phyloP scores from a whole-genome alignment of 2,797 vertebrate species.

The Cuculus canorus region DNA sequence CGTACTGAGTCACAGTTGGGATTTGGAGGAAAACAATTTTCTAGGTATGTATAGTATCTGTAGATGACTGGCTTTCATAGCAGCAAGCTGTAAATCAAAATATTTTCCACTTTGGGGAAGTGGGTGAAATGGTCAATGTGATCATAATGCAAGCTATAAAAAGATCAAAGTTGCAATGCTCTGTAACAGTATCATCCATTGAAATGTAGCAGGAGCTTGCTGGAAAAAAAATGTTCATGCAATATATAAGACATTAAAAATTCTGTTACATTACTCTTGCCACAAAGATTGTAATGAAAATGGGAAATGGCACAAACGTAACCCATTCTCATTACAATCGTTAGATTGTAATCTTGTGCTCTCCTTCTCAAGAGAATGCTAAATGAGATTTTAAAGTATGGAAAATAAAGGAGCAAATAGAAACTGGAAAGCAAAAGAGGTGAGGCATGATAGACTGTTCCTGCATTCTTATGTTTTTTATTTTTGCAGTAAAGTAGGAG shows the following conservation, averaged over 20 bases:
- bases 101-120: constrained; percentile 74
- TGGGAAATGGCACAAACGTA: constrained; percentile 81
- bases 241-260: constrained; percentile 82
- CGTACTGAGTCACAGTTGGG: constrained; percentile 4
- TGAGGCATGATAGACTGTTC: constrained; percentile 73
- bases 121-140: constrained; percentile 72
- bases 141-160: constrained; percentile 75
- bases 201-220: constrained; percentile 63
- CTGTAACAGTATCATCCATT: constrained; percentile 47
- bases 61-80: constrained; percentile 61
- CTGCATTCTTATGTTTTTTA: constrained; percentile 53
- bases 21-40: constrained; percentile 53
- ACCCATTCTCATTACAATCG: constrained; percentile 82
- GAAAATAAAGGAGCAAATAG: constrained; percentile 79
- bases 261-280: constrained; percentile 82
- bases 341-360: constrained; percentile 82
- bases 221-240: constrained; percentile 68
- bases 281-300: constrained; percentile 83
- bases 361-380: constrained; percentile 80
- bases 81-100: constrained; percentile 71
- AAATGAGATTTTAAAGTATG: constrained; percentile 83
- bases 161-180: constrained; percentile 76
- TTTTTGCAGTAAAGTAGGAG: constrained; percentile 51
- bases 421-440: constrained; percentile 77
- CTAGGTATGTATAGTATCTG: constrained; percentile 38